Percentiles rank a stretch among this genome's conserved stretches.
Evolutionary conservation across 2,113 vertebrate species (phyloP).

Genomic region (Corvus hawaiiensis): DNA sequence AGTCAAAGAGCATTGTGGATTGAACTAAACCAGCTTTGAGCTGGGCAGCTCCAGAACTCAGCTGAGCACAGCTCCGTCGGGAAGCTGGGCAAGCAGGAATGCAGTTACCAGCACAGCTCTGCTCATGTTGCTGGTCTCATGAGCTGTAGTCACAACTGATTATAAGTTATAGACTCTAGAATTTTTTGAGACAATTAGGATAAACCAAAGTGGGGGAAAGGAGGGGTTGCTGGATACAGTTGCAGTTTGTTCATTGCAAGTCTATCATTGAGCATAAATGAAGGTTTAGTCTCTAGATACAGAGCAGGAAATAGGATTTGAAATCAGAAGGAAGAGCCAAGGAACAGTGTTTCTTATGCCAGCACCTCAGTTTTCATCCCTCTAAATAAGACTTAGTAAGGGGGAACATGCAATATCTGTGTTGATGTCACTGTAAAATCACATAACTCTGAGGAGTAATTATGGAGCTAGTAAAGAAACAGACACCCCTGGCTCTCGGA

Average conservation of each 20-base stretch:
- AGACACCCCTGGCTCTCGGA: background rate
- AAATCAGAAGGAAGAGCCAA: background rate
- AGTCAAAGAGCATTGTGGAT: background rate
- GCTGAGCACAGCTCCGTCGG: rapidly evolving
- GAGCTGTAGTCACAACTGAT: background rate
- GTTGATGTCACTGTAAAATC: background rate
- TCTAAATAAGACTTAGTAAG: background rate
- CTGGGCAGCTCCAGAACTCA: background rate
- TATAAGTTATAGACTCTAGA: background rate
- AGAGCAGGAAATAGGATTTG: background rate
- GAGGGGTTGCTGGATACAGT: background rate
- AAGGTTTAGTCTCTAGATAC: background rate
- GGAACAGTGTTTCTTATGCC: background rate
- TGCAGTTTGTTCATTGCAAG: background rate
- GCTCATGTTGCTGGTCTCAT: background rate
- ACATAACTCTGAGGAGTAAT: background rate
- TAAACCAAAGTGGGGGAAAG: background rate
- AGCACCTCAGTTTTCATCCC: background rate
- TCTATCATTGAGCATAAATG: background rate
- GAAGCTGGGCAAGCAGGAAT: background rate
- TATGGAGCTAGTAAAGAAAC: background rate
- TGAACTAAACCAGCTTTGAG: background rate
- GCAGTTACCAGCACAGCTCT: background rate
- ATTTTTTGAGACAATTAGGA: background rate
- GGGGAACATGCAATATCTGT: background rate